phyloP scores from a whole-genome alignment of 2,113 vertebrate species.

The Ammodytes marinus region DNA sequence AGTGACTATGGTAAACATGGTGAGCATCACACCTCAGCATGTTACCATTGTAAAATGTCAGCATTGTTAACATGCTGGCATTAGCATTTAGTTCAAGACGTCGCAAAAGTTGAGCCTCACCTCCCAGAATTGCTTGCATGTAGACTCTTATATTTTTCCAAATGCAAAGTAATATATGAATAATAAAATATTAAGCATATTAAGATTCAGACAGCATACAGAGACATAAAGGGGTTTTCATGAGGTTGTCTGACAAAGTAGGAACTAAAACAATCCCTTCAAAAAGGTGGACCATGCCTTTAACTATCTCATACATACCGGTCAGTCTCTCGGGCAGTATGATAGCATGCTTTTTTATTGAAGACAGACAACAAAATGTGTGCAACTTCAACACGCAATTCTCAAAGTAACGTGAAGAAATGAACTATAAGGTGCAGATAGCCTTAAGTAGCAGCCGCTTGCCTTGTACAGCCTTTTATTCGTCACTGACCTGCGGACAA shows the following conservation, averaged over 20 bases:
- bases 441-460: too few relatives aligned
- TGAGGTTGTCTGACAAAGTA: neutral
- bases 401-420: neutral
- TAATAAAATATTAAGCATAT: too few relatives aligned
- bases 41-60: neutral
- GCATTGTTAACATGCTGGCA: neutral
- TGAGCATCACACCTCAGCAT: too few relatives aligned
- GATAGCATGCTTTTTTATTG: neutral
- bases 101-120: too few relatives aligned
- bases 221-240: neutral
- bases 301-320: neutral
- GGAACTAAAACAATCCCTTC: neutral
- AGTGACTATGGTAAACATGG: too few relatives aligned
- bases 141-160: too few relatives aligned
- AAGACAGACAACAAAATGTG: neutral
- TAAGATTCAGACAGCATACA: neutral
- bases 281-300: neutral
- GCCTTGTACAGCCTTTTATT: neutral
- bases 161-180: too few relatives aligned
- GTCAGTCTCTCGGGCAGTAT: neutral
- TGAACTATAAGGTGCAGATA: neutral
- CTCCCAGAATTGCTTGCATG: too few relatives aligned
- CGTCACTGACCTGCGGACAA: slow-evolving; percentile 94
- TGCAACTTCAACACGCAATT: neutral
- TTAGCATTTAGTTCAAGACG: neutral